A percentile compares a stretch with the other conserved stretches of the same genome.
These are phyloP conservation scores for Chamaetylas fuelleborni DNA, from an alignment of 2,113 vertebrate species.

Conservation along the genomic window DNA sequence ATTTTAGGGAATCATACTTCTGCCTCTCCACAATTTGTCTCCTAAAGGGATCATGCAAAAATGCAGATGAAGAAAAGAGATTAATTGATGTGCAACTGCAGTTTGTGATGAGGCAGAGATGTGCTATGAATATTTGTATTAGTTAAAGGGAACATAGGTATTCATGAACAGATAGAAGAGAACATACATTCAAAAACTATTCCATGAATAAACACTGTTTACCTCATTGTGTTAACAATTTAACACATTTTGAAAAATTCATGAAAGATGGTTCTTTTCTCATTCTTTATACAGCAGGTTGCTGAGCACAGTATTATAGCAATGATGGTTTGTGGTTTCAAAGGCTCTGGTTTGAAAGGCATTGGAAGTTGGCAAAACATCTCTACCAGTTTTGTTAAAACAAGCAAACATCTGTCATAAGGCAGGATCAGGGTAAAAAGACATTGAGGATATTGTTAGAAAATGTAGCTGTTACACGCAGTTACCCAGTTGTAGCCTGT, in stretches of 20 bases:
- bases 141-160: not conserved
- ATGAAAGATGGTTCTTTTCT: not conserved
- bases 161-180: not conserved
- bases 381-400: not conserved
- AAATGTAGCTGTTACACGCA: not conserved
- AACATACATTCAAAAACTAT: not conserved
- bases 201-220: not conserved
- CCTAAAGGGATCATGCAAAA: not conserved
- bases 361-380: not conserved
- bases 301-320: not conserved
- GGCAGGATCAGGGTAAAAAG: fast-evolving
- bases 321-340: not conserved
- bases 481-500: not conserved
- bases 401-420: not conserved
- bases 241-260: not conserved
- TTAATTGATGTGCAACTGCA: not conserved
- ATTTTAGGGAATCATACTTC: not conserved
- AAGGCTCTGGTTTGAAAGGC: not conserved
- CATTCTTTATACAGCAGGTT: not conserved
- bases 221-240: not conserved
- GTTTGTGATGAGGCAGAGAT: not conserved
- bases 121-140: not conserved
- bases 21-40: not conserved
- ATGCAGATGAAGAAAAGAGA: not conserved
- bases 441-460: not conserved